Conservation (phyloP, 2,888 invertebrate species). For the Andricus quercusramuli region DNA sequence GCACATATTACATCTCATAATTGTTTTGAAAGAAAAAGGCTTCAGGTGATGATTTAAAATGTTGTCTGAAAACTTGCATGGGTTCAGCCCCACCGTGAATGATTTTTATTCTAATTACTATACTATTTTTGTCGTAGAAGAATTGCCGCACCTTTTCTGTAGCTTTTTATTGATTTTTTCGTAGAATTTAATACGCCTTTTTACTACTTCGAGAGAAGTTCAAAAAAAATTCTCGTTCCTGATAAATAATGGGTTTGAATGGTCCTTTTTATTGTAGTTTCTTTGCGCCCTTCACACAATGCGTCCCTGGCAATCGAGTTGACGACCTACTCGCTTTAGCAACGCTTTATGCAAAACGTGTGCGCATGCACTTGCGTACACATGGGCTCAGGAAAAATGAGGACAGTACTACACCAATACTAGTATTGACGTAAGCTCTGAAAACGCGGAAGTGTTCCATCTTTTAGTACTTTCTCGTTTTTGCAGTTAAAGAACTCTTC, state of each 20-base stretch:
- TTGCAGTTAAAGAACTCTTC: background rate
- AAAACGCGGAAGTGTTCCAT: conserved; percentile 14
- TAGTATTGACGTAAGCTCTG: conserved; percentile 20
- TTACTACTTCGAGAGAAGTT: background rate
- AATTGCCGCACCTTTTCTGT: too few relatives aligned
- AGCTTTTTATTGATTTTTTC: too few relatives aligned
- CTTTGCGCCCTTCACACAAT: conserved; percentile 3
- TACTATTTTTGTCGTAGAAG: too few relatives aligned
- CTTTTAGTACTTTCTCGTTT: background rate
- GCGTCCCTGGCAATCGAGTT: conserved; percentile 5
- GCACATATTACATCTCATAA: too few relatives aligned
- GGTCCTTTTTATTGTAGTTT: background rate
- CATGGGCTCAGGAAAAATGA: background rate
- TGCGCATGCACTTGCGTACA: conserved; percentile 12
- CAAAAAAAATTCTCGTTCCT: background rate
- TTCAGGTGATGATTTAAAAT: too few relatives aligned
- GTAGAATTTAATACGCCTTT: background rate
- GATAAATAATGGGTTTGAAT: background rate
- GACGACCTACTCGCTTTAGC: background rate
- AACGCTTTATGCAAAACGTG: background rate
- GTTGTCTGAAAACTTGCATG: too few relatives aligned
- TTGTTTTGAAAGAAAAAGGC: too few relatives aligned
- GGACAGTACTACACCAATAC: conserved; percentile 18
- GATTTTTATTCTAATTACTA: background rate
- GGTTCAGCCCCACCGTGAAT: too few relatives aligned